phyloP scores from a whole-genome alignment of 2,888 invertebrate genomes.

The Andrena flavipes region DNA sequence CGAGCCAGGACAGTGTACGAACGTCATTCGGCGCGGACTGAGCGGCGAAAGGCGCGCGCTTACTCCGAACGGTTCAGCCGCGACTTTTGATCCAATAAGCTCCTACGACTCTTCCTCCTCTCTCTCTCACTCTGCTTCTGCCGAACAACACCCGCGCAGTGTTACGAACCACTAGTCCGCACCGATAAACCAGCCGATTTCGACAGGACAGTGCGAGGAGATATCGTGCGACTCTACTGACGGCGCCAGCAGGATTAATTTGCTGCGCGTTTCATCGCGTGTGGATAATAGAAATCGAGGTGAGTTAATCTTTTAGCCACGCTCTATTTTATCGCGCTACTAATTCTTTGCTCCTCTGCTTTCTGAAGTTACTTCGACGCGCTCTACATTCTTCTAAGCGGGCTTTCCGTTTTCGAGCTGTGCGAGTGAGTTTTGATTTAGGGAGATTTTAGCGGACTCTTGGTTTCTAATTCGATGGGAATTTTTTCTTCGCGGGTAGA shows the following conservation, averaged over 20 bases:
- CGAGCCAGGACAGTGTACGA: slow-evolving; percentile 70
- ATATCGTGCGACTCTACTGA: slow-evolving; percentile 13
- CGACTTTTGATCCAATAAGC: slow-evolving; percentile 36
- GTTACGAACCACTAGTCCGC: slow-evolving; percentile 5
- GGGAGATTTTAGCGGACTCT: too few relatives aligned
- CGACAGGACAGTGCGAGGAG: slow-evolving; percentile 23
- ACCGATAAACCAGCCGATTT: background rate
- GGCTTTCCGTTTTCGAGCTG: too few relatives aligned
- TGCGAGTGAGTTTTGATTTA: too few relatives aligned
- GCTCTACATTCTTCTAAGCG: too few relatives aligned
- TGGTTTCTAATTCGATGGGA: too few relatives aligned
- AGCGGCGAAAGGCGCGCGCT: slow-evolving; percentile 60
- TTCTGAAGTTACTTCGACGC: too few relatives aligned
- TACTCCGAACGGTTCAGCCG: slow-evolving; percentile 35
- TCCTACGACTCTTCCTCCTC: background rate
- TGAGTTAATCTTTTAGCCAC: slow-evolving; percentile 28
- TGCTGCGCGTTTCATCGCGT: slow-evolving; percentile 44
- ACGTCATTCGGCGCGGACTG: slow-evolving; percentile 74
- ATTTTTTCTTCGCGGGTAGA: too few relatives aligned
- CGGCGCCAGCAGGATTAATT: slow-evolving; percentile 38
- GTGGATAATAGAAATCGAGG: slow-evolving; percentile 58
- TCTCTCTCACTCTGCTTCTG: background rate
- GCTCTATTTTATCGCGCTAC: background rate
- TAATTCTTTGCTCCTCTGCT: too few relatives aligned
- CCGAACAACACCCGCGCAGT: background rate